phyloP scores from a whole-genome alignment of 2,888 invertebrate species.

The Acrobasis consociella region DNA sequence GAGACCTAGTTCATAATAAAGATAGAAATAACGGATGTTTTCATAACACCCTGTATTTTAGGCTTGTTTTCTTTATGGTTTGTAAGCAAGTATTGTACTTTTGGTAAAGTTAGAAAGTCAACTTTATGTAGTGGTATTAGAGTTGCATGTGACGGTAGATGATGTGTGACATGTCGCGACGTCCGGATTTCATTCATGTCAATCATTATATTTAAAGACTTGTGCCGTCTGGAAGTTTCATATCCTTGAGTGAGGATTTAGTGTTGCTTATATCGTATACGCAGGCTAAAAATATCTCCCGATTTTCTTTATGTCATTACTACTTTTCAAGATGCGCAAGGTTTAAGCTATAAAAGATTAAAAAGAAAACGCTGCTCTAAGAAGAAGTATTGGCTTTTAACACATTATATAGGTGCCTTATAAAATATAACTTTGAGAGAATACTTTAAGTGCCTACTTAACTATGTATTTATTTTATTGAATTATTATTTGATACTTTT shows the following conservation, averaged over 20 bases:
- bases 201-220: background rate
- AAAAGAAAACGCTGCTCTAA: too few relatives aligned
- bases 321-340: too few relatives aligned
- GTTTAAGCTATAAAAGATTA: too few relatives aligned
- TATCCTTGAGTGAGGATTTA: background rate
- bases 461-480: too few relatives aligned
- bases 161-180: background rate
- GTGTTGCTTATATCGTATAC: background rate
- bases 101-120: background rate
- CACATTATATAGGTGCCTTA: too few relatives aligned
- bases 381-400: too few relatives aligned
- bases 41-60: conserved; percentile 20
- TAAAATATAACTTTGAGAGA: too few relatives aligned
- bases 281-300: background rate
- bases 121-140: background rate
- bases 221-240: background rate
- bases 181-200: background rate
- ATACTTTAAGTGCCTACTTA: too few relatives aligned
- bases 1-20: conserved; percentile 10
- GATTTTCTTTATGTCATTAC: too few relatives aligned
- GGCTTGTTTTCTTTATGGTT: conserved; percentile 12
- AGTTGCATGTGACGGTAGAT: too few relatives aligned
- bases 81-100: background rate
- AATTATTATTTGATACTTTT: too few relatives aligned
- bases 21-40: conserved; percentile 14